Base-by-base conservation (phyloP, 1,140 invertebrate genomes). In the Artemia franciscana region DNA sequence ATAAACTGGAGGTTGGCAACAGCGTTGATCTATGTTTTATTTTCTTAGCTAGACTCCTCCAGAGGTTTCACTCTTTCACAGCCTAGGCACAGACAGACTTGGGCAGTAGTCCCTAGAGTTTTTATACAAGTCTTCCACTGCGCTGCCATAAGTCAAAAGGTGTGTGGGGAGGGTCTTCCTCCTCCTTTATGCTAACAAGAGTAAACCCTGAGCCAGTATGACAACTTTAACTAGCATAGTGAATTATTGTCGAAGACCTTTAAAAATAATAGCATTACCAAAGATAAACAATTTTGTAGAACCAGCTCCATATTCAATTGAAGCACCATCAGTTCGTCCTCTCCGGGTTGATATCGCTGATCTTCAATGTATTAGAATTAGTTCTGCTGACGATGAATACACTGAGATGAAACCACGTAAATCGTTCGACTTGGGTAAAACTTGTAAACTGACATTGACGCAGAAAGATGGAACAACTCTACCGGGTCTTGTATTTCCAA, bases 401-500 rank as follows among this genome's bases (percentile, higher is more conserved):
- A 25, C 18, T 9, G 28, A 26, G 24, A 58, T 24, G 5, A 24
- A 12, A 15, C 24, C 24, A n/a, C 23, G 62, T 24, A 12, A n/a
- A n/a, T 51, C 24, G 12, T 39, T 60, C 4, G 60, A 64, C 24
- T 56, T 56, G 25, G 58, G 24, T 15, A 39, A 57, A 18, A 64
- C 63, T 3, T 64, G 63, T 56, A 61, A 28, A 39, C 73, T 88
- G 64, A 80, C 81, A 58, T 81, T 87, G 65, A 79, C 81, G 63
- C 81, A 81, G 7, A 81, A 84, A 68, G 83, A 85, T 69, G 82
- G 83, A 9, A 80, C 83, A 0, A 79, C 81, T 63, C 82, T 86
- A 66, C 84, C 83, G 64, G 82, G 83, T 15, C 83, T 88, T 68
- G 84, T 88, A 68, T 93, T 93, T 73, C 85, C 90, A 70, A 79